A percentile compares a stretch with the other conserved stretches of the same genome.
Conservation (phyloP, 2,888 invertebrate species). For the Anodontia alba region DNA sequence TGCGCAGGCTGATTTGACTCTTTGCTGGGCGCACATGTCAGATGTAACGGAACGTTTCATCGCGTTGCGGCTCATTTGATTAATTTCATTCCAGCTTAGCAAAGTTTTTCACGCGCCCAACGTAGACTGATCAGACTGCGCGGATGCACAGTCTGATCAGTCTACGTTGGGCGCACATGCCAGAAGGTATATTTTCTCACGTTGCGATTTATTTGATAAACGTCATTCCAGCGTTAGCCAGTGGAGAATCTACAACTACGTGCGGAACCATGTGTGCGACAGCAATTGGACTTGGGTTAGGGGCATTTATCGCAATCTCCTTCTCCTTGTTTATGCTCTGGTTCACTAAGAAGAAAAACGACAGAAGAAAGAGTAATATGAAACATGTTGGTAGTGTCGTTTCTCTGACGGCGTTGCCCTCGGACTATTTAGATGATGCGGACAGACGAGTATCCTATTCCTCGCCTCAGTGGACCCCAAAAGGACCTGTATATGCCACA, state of each 20-base stretch:
- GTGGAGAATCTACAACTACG: constrained; percentile 20
- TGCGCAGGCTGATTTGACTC: too few species aligned
- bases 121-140: too few species aligned
- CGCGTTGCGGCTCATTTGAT: too few species aligned
- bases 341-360: constrained; percentile 66
- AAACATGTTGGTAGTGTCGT: constrained; percentile 81
- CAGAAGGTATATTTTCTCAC: too few species aligned
- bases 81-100: too few species aligned
- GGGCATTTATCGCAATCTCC: constrained; percentile 57
- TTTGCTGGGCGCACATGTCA: too few species aligned
- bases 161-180: too few species aligned
- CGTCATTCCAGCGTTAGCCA: constrained; percentile 35
- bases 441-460: constrained; percentile 63
- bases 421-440: constrained; percentile 82
- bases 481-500: constrained; percentile 50
- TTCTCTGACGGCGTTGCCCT: constrained; percentile 82
- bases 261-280: constrained; percentile 63
- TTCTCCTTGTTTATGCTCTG: constrained; percentile 62
- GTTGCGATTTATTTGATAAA: too few species aligned
- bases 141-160: too few species aligned
- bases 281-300: constrained; percentile 63
- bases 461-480: constrained; percentile 65
- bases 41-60: too few species aligned
- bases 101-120: too few species aligned
- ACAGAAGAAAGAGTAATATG: constrained; percentile 66